Percentiles rank a stretch among this genome's conserved stretches.
Conservation (phyloP, 1,140 invertebrate species). For the Idris sp. region DNA sequence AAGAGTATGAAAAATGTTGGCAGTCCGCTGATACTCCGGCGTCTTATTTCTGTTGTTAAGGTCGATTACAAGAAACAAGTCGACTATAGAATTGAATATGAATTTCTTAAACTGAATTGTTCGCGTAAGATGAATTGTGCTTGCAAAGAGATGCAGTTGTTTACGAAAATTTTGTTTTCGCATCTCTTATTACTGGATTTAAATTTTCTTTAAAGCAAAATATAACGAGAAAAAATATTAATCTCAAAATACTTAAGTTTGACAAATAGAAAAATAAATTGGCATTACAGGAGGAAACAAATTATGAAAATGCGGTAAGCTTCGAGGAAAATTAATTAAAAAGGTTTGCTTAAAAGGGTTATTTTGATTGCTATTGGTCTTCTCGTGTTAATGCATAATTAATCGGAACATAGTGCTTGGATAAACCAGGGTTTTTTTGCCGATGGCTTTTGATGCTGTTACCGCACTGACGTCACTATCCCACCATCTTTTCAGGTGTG, state of each 20-base stretch:
- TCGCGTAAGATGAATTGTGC: too few relatives aligned
- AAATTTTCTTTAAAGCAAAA: too few relatives aligned
- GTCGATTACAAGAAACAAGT: constrained; percentile 12
- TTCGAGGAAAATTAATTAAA: too few relatives aligned
- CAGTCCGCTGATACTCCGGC: constrained; percentile 4
- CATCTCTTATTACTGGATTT: too few relatives aligned
- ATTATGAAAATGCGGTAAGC: too few relatives aligned
- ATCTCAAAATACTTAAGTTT: too few relatives aligned
- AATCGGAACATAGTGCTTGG: constrained; percentile 44
- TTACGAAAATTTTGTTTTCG: too few relatives aligned
- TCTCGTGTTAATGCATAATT: constrained; percentile 43
- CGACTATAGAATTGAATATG: constrained; percentile 15
- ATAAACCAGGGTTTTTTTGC: constrained; percentile 13
- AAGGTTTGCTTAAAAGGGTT: constrained; percentile 1
- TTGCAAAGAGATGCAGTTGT: too few relatives aligned
- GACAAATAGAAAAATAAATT: too few relatives aligned
- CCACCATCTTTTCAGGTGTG: constrained; percentile 27
- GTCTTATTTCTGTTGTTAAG: constrained; percentile 1
- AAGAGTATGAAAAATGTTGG: constrained; percentile 32
- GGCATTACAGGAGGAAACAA: too few relatives aligned
- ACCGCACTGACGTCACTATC: constrained; percentile 36
- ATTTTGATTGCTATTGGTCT: constrained; percentile 7
- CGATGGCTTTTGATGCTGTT: constrained; percentile 23
- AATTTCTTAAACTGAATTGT: not conserved
- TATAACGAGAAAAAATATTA: too few relatives aligned